Conservation (phyloP, 1,140 invertebrate genomes). For the Caenorhabditis tropicalis region DNA sequence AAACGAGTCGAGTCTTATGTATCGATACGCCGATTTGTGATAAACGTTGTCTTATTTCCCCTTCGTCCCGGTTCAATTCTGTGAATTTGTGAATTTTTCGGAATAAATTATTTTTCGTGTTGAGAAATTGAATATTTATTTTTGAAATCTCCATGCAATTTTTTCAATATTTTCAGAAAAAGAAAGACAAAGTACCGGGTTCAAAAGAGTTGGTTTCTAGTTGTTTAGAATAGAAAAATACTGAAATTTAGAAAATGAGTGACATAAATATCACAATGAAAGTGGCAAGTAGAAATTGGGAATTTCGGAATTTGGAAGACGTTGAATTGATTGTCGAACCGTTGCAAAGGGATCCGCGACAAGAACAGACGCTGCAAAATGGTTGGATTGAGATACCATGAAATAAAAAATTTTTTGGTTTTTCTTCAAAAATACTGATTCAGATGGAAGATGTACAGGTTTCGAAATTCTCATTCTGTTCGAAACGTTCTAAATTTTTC, state of each 20-base stretch:
- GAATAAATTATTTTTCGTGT: neutral
- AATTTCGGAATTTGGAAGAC: neutral
- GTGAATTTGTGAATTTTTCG: neutral
- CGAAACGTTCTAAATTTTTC: neutral
- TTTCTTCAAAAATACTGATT: neutral
- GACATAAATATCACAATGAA: conserved; percentile 31
- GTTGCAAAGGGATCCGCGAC: conserved; percentile 62
- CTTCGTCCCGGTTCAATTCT: no score
- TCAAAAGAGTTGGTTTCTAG: neutral
- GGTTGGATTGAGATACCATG: no score
- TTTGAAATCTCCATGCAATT: no score
- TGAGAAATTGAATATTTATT: no score
- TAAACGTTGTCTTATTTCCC: no score
- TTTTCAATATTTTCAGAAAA: no score
- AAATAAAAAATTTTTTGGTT: no score
- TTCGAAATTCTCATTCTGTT: no score
- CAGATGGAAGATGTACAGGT: neutral
- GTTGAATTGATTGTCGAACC: conserved; percentile 44
- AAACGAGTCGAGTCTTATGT: conserved; percentile 51
- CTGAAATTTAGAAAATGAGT: neutral
- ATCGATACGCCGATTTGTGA: conserved; percentile 46
- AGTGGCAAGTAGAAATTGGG: neutral
- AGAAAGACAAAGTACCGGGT: conserved; percentile 33
- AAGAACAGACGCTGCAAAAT: conserved; percentile 64
- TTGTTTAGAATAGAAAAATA: neutral